These are phyloP conservation scores for Momotus momota DNA, from an alignment of 2,797 vertebrate species.

Conservation along the genomic window DNA sequence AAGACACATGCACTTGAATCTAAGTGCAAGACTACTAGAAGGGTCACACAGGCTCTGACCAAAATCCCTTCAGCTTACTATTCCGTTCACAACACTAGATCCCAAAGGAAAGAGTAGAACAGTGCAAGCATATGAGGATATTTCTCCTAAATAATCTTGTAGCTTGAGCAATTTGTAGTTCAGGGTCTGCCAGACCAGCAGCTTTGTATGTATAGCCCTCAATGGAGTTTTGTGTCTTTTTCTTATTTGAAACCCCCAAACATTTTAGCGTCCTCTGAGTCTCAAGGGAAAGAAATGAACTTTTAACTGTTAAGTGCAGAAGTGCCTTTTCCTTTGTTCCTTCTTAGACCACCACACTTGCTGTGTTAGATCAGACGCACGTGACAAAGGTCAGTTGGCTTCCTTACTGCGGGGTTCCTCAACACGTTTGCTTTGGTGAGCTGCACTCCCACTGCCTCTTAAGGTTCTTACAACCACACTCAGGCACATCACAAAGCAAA, in stretches of 20 bases:
- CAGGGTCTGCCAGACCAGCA: background rate
- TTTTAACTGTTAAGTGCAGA: background rate
- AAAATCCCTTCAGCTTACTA: background rate
- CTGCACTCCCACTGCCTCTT: background rate
- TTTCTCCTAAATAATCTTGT: background rate
- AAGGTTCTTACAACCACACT: background rate
- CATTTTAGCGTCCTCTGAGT: background rate
- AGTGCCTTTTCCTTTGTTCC: background rate
- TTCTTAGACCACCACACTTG: background rate
- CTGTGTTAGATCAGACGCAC: background rate
- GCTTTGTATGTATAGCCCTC: background rate
- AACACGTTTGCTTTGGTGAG: background rate
- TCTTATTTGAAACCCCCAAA: background rate
- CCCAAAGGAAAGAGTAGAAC: background rate
- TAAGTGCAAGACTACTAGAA: background rate
- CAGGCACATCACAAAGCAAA: background rate
- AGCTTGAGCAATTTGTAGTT: background rate
- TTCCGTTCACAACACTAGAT: background rate
- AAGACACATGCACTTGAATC: background rate
- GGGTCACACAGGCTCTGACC: background rate
- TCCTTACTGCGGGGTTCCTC: background rate
- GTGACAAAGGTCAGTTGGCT: background rate
- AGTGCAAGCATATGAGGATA: background rate
- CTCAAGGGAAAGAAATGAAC: background rate
- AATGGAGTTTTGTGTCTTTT: background rate